phyloP scores from a whole-genome alignment of 2,888 invertebrate species.

The Drosophila ustulata region DNA sequence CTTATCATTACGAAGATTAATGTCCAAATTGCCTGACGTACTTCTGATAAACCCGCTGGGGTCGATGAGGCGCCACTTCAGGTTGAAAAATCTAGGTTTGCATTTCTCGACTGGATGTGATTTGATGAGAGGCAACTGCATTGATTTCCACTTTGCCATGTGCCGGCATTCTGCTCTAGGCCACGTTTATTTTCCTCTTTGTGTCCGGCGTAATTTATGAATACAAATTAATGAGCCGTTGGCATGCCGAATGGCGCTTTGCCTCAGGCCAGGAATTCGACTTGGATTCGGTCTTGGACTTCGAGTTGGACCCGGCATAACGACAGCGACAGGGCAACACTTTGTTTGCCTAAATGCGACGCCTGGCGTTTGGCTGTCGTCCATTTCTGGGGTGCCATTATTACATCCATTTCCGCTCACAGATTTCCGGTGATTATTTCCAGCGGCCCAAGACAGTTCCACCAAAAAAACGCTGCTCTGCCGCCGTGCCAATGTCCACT shows the following conservation, averaged over 20 bases:
- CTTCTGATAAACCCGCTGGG: slow-evolving; percentile 19
- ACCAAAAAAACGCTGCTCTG: neutral
- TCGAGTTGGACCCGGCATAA: slow-evolving; percentile 4
- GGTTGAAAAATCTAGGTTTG: slow-evolving; percentile 1
- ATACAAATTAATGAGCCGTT: slow-evolving; percentile 74
- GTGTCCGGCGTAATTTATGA: slow-evolving; percentile 72
- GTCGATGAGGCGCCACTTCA: neutral
- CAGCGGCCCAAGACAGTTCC: slow-evolving; percentile 14
- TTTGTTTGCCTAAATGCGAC: slow-evolving; percentile 72
- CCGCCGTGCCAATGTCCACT: slow-evolving; percentile 41
- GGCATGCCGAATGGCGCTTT: slow-evolving; percentile 69
- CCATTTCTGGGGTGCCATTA: slow-evolving; percentile 73
- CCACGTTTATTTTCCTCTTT: slow-evolving; percentile 16
- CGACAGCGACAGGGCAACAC: slow-evolving; percentile 24
- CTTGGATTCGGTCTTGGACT: slow-evolving; percentile 9
- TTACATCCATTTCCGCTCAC: slow-evolving; percentile 74
- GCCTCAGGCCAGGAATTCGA: slow-evolving; percentile 18
- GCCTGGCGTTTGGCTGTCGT: slow-evolving; percentile 45
- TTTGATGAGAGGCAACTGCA: slow-evolving; percentile 50
- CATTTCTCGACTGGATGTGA: slow-evolving; percentile 10
- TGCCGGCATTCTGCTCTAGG: slow-evolving; percentile 10
- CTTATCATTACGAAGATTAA: slow-evolving; percentile 52
- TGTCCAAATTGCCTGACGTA: slow-evolving; percentile 53
- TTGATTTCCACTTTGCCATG: slow-evolving; percentile 67
- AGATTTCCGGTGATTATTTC: slow-evolving; percentile 81